Base-by-base conservation (phyloP, 2,797 vertebrate genomes). In the Gallirallus australis region DNA sequence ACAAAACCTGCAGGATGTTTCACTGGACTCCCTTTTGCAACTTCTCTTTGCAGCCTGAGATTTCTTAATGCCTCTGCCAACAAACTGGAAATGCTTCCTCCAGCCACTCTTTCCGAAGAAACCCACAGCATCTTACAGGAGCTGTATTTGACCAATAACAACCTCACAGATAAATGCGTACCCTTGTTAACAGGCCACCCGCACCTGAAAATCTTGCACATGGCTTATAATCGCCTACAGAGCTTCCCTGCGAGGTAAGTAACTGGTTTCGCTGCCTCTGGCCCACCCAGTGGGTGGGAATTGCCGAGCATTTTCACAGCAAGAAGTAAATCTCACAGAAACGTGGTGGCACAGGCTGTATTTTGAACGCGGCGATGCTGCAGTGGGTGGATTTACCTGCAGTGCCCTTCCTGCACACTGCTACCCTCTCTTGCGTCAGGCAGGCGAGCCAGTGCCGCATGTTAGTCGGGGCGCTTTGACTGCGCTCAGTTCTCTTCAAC, bases 211-310 rank as follows among this genome's bases (percentile, higher is more conserved):
- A 98, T 99, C 86, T 97, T 99, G 63, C 99, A 99, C 97, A 99
- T 99, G 99, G 99, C 99, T 82, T 99, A 99, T 96, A 99, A 99
- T 96, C 98, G 98, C 63, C 98, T 99, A 14, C 99, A 99, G 95
- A 99, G 98, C 90, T 99, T 99, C 91, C 99, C 99, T 9, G 99
- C 99, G 53, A 99, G 99, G 99, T 99, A 97, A 70, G 56, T 12
- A 45, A 8, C 42, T 30, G 3, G 2, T 48, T 82, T 63, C 16
- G 2, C 13, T 68, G 57, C 25, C 24, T 83, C 75, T 86, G 70
- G 86, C 50, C 73, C 65, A 13, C 6, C 6, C 3, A 4, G 13
- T 40, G 52, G 20, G 59, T 69, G 87, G 42, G 61, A 65, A 76
- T 56, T 21, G 1, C 31, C 56, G 72, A 82, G 53, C 40, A 5